Evolutionary conservation across 2,797 vertebrate genomes (phyloP).

Genomic region (Paguma larvata): DNA sequence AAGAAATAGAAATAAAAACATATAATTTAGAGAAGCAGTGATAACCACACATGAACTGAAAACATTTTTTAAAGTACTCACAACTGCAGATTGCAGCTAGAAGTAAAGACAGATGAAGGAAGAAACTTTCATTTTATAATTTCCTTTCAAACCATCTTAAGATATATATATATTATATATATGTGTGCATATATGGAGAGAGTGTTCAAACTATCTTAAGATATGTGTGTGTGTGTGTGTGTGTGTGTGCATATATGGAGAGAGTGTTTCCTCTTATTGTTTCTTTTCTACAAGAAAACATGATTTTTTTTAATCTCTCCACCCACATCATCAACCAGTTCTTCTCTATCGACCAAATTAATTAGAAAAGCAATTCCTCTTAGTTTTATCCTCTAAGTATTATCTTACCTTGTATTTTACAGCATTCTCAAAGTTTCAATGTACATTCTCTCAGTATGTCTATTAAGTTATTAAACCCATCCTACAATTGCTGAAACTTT

Average conservation of each 20-base stretch:
- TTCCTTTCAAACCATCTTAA: background rate
- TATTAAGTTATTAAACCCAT: background rate
- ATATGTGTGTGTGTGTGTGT: no score
- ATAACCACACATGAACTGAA: background rate
- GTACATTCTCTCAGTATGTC: background rate
- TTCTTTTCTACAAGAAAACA: background rate
- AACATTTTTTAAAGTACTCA: background rate
- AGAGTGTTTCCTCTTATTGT: background rate
- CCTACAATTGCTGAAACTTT: background rate
- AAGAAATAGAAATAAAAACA: constrained; percentile 39
- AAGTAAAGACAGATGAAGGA: background rate
- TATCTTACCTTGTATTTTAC: background rate
- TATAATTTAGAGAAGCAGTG: background rate
- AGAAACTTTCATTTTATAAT: background rate
- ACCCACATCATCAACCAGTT: background rate
- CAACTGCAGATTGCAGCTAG: background rate
- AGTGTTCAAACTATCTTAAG: no score
- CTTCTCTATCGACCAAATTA: background rate
- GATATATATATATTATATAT: background rate
- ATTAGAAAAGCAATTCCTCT: background rate
- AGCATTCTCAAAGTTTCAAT: background rate
- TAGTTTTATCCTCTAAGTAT: background rate
- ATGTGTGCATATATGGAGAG: background rate
- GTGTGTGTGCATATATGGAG: background rate
- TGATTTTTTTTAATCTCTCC: background rate